Evolutionary conservation across 1,140 invertebrate species (phyloP).

Genomic region (Nylanderia fulva): DNA sequence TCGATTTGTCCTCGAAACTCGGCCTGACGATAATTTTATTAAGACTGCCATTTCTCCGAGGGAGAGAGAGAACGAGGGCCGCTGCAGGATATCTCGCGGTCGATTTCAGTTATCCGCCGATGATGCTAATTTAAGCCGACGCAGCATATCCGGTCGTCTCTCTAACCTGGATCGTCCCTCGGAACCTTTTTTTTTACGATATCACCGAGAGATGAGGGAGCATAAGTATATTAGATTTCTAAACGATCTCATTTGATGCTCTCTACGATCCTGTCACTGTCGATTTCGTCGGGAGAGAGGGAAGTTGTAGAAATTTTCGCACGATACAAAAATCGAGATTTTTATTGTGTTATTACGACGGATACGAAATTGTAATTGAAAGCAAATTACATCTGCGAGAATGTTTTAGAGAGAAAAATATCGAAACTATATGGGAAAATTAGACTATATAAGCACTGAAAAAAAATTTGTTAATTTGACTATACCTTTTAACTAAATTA

Average conservation of each 20-base stretch:
- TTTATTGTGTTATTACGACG: not conserved
- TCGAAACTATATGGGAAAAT: too few species aligned
- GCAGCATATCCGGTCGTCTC: slow-evolving; percentile 39
- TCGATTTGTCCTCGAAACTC: slow-evolving; percentile 84
- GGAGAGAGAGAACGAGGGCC: slow-evolving; percentile 38
- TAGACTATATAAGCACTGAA: too few species aligned
- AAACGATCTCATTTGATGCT: slow-evolving; percentile 14
- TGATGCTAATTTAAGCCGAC: slow-evolving; percentile 75
- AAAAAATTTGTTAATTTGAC: too few species aligned
- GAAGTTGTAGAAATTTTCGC: not conserved
- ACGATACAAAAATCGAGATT: slow-evolving; percentile 6
- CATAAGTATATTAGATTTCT: slow-evolving; percentile 32
- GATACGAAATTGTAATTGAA: not conserved
- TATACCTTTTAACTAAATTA: too few species aligned
- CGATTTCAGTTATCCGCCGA: slow-evolving; percentile 69
- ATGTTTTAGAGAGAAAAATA: not conserved
- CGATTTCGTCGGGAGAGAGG: not conserved
- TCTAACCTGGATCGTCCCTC: slow-evolving; percentile 5
- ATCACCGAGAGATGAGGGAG: slow-evolving; percentile 19
- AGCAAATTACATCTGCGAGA: not conserved
- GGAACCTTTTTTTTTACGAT: slow-evolving; percentile 44
- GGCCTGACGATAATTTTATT: slow-evolving; percentile 83
- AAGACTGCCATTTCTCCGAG: slow-evolving; percentile 71
- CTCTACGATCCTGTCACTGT: not conserved
- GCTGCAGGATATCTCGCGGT: slow-evolving; percentile 63